Conservation (phyloP, 2,797 vertebrate genomes). For the Pogonophryne albipinna region DNA sequence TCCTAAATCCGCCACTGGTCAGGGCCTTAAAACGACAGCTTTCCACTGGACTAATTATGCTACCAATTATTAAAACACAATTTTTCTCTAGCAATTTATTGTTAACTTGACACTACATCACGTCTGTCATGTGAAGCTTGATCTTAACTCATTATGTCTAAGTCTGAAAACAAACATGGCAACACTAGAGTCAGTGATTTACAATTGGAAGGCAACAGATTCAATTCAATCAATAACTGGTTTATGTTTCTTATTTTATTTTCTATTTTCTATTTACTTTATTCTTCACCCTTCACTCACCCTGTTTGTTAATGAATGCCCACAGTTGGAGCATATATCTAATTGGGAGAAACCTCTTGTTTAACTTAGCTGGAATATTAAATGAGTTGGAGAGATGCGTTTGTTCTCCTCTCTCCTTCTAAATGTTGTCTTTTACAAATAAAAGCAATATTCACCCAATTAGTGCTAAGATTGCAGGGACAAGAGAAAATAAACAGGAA, state of each 20-base stretch:
- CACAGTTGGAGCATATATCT: conserved; percentile 28
- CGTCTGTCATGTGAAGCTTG: not conserved
- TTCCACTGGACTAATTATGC: not conserved
- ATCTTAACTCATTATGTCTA: not conserved
- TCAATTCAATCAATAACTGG: conserved; percentile 1
- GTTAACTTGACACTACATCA: no score
- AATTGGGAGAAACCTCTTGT: conserved; percentile 42
- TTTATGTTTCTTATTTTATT: conserved; percentile 9
- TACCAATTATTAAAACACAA: no score
- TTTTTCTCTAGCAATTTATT: no score
- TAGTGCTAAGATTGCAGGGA: conserved; percentile 36
- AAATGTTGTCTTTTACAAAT: conserved; percentile 20
- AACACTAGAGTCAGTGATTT: not conserved
- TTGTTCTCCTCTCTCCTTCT: not conserved
- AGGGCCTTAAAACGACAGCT: not conserved
- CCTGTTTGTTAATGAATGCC: conserved; percentile 21
- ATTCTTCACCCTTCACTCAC: conserved; percentile 4
- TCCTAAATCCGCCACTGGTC: no score
- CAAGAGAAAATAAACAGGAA: conserved; percentile 16
- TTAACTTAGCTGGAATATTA: conserved; percentile 44
- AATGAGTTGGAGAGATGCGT: conserved; percentile 14
- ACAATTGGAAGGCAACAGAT: not conserved
- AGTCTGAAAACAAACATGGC: not conserved
- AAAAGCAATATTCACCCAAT: conserved; percentile 38
- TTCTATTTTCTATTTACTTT: not conserved